Base-by-base conservation (phyloP, 2,888 invertebrate genomes). In the Tanypteryx hageni region DNA sequence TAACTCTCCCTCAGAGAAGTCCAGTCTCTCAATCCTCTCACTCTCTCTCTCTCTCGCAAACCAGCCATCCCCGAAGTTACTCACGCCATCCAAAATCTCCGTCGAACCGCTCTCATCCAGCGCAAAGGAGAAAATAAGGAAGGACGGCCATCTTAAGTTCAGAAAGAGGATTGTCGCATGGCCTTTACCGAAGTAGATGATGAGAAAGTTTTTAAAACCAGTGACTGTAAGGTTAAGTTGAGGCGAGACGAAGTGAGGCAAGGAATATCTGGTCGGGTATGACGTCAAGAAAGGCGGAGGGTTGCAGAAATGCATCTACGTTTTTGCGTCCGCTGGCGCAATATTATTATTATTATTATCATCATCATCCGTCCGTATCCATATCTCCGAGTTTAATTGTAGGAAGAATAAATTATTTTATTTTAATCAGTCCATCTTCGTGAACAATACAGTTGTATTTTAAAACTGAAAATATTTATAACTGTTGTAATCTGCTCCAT, bases 41-140 rank as follows among this genome's bases (percentile, higher is more conserved):
- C 57, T 44, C 44, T 83, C 82, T 82, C 82, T n/a, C 82, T 58
- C 61, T 59, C 86, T 64, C 61, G 31, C 27, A 22, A 76, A 16
- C 68, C 68, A n/a, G n/a, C 64, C 22, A 68, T 68, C 13, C 18
- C 89, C 44, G 4, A 85, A 85, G n/a, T 85, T 57, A 57, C 85
- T n/a, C 58, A 57, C 76, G 76, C 22, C 76, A 76, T 22, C 76
- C 27, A 10, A 76, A 76, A 27, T 76, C 76, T 27, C 68, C 14
- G 11, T 14, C 68, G 68, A n/a, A 68, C 9, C 11, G 9, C 68
- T 68, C 44, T 44, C 44, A 44, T 44, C 22, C 68, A 22, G n/a
- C n/a, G 68, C 22, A 76, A 76, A 27, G 76, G 13, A 76, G 44
- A 44, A 44, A 76, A n/a, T 18, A 22, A 68, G 18, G 68, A 22